Base-by-base conservation (phyloP, 2,888 invertebrate genomes). In the Zaprionus lineosus region DNA sequence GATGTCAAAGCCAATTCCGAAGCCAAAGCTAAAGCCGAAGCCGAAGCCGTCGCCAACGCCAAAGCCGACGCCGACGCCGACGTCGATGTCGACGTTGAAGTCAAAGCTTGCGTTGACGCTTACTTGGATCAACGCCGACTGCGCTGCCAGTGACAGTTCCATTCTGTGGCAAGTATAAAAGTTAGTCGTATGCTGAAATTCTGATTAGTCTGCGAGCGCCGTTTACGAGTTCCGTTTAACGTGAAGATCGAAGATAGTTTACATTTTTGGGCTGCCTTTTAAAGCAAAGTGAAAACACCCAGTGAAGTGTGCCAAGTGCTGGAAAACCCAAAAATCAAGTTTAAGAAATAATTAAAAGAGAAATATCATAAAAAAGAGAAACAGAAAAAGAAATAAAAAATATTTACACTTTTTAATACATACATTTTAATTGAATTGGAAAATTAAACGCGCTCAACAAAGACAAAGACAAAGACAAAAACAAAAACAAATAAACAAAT, bases 191-290 rank as follows among this genome's bases (percentile, higher is more conserved):
- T 59, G 64, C 74, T 73, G 70, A 63, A 77, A 82, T 88, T 88
- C 87, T 87, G 88, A 86, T 87, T 89, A 89, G 88, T 89, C 75
- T 85, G 79, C 79, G 82, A 85, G 70, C 87, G 87, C 78, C 81
- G 86, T 78, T 84, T 79, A 78, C 85, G 61, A 74, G 85, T 84
- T 84, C 72, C 67, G 70, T 74, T 64, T 59, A 78, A 75, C 64
- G 84, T 65, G 34, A 47, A 57, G 56, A 47, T 29, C 36, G 26
- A 19, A 9, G 3, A 14, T 6, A 12, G 2, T 24, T n/a, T 12
- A 21, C 4, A 50, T 61, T 84, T 81, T 85, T 67, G 76, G 79
- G 76, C 59, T 57, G 75, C 57, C 71, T 43, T 24, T n/a, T 18
- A 55, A 58, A 71, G 55, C 63, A 43, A 55, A 64, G 83, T 82